Evolutionary conservation across 1,140 invertebrate genomes (phyloP).

Genomic region (Drosophila paulistorum): DNA sequence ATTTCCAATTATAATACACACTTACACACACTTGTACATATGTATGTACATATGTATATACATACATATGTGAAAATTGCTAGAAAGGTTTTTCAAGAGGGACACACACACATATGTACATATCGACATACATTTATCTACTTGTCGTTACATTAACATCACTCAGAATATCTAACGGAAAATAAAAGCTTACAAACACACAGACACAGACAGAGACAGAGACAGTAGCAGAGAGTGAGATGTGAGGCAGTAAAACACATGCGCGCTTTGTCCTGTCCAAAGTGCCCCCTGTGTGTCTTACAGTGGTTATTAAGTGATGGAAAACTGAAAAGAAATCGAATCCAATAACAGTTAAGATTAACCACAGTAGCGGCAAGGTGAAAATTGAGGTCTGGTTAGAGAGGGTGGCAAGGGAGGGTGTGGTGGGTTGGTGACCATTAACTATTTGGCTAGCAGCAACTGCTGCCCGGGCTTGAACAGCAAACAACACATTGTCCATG

Average conservation of each 20-base stretch:
- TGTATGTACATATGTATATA: too few species aligned
- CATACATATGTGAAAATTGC: neutral
- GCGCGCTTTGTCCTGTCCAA: constrained; percentile 37
- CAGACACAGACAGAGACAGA: too few species aligned
- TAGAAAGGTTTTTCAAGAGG: too few species aligned
- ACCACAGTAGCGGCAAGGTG: too few species aligned
- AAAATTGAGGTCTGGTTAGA: neutral
- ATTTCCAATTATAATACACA: too few species aligned
- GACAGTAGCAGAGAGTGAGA: neutral
- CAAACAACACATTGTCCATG: constrained; percentile 70
- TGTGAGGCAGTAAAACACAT: constrained; percentile 22
- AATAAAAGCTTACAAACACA: constrained; percentile 54
- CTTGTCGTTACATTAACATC: constrained; percentile 1
- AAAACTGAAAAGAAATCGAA: neutral
- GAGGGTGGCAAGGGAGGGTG: neutral
- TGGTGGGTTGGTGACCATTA: neutral
- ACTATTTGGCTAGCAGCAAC: constrained; percentile 19
- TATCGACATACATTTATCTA: neutral
- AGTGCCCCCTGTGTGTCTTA: constrained; percentile 20
- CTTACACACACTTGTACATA: too few species aligned
- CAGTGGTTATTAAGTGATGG: constrained; percentile 18
- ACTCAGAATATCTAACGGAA: constrained; percentile 23
- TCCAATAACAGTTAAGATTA: neutral
- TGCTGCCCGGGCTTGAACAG: constrained; percentile 46
- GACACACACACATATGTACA: neutral